Evolutionary conservation across 2,113 vertebrate species (phyloP).

Genomic region (Callospermophilus lateralis): DNA sequence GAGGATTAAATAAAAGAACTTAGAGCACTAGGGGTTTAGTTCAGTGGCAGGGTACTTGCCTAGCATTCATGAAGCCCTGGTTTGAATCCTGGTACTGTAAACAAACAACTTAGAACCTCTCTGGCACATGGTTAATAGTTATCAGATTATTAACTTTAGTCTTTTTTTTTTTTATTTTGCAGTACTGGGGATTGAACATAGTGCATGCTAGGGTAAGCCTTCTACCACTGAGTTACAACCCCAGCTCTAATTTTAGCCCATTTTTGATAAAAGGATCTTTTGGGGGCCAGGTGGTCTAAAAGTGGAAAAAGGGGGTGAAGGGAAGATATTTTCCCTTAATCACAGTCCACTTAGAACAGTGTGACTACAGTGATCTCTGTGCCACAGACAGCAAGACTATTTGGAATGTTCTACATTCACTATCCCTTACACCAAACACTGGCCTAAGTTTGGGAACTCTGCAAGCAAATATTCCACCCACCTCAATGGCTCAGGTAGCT

Average conservation of each 20-base stretch:
- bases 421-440: neutral
- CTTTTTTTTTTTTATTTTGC: neutral
- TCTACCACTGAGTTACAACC: neutral
- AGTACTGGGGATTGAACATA: neutral
- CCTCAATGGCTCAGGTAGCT: neutral
- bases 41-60: no score
- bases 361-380: neutral
- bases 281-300: neutral
- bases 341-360: neutral
- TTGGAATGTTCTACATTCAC: no score
- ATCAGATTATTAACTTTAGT: neutral
- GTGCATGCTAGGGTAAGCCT: neutral
- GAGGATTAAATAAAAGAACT: constrained; percentile 28
- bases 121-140: neutral
- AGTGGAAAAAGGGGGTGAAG: neutral
- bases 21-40: neutral
- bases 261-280: neutral
- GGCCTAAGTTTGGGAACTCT: neutral
- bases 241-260: neutral
- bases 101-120: neutral
- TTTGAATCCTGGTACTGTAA: neutral
- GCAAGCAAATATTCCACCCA: neutral
- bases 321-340: neutral
- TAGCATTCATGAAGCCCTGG: neutral
- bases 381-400: neutral